Evolutionary conservation across 23 tunicate species (phyloP).

Genomic region (Halocynthia aurantium): DNA sequence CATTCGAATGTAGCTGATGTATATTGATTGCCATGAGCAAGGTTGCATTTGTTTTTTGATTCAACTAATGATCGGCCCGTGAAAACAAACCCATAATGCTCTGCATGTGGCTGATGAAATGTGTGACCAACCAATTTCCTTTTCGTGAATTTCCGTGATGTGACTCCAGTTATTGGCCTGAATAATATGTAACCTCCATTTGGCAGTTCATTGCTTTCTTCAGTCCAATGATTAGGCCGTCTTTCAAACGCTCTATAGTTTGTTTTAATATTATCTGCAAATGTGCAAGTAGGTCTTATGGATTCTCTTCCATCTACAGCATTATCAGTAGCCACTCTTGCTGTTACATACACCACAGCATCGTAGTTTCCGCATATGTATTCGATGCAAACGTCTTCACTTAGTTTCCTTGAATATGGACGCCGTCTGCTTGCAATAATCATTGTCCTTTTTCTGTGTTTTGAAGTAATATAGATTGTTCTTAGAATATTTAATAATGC

Average conservation of each 20-base stretch:
- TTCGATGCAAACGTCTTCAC: conserved; percentile 53
- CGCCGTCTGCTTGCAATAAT: not conserved
- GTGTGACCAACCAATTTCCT: not conserved
- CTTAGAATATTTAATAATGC: not conserved
- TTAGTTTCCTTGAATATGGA: conserved; percentile 2
- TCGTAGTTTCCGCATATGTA: conserved; percentile 50
- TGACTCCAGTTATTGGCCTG: not conserved
- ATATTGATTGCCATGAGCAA: not conserved
- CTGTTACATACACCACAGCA: conserved; percentile 36
- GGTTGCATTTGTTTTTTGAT: conserved; percentile 15
- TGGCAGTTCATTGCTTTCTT: not conserved
- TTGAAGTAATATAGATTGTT: not conserved
- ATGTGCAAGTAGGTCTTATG: no score
- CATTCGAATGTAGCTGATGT: conserved; percentile 11
- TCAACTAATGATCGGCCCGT: not conserved
- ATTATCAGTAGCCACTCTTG: not conserved
- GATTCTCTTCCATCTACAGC: not conserved
- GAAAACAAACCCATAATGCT: not conserved
- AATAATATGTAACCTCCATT: conserved; percentile 1
- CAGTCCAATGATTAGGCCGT: no score
- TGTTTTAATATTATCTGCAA: no score
- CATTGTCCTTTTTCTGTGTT: not conserved
- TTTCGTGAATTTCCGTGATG: not conserved
- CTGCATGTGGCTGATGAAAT: not conserved
- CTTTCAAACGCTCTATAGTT: no score